Evolutionary conservation across 2,797 vertebrate species (phyloP).

Genomic region (Esox lucius): DNA sequence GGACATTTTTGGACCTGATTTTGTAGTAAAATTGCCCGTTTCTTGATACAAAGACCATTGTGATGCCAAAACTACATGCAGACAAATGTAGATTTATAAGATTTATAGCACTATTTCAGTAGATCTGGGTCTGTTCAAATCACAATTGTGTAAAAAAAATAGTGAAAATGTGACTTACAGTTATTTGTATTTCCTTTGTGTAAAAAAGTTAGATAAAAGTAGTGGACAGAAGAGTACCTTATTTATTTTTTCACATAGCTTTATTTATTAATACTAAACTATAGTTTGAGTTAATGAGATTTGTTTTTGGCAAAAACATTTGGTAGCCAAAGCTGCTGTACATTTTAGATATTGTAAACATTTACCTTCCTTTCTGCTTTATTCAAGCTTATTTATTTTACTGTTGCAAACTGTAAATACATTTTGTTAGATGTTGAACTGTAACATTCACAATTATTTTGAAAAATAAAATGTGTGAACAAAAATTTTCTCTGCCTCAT

Average conservation of each 20-base stretch:
- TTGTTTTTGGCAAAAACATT: slow-evolving; percentile 57
- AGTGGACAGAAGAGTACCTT: slow-evolving; percentile 77
- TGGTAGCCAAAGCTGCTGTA: slow-evolving; percentile 80
- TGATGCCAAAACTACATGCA: slow-evolving; percentile 62
- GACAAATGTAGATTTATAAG: slow-evolving; percentile 51
- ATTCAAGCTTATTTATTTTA: slow-evolving; percentile 78
- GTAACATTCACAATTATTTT: slow-evolving; percentile 76
- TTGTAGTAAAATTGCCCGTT: slow-evolving; percentile 44
- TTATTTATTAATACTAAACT: slow-evolving; percentile 85
- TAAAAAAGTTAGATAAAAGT: slow-evolving; percentile 72
- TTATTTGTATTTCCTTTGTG: slow-evolving; percentile 68
- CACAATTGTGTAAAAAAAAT: slow-evolving; percentile 67
- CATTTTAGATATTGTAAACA: slow-evolving; percentile 66
- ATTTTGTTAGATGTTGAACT: slow-evolving; percentile 70
- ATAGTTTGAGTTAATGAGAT: slow-evolving; percentile 63
- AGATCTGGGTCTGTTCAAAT: slow-evolving; percentile 62
- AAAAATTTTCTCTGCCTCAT: slow-evolving; percentile 30
- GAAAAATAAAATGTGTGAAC: slow-evolving; percentile 77
- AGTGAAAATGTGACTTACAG: slow-evolving; percentile 56
- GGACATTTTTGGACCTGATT: slow-evolving; percentile 21
- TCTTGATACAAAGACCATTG: slow-evolving; percentile 54
- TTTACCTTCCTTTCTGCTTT: slow-evolving; percentile 75
- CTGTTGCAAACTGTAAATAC: slow-evolving; percentile 75
- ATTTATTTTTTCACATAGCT: slow-evolving; percentile 87
- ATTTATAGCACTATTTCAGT: slow-evolving; percentile 38